Base-by-base conservation (phyloP, 2,888 invertebrate genomes). In the Strigamia transsilvanica region DNA sequence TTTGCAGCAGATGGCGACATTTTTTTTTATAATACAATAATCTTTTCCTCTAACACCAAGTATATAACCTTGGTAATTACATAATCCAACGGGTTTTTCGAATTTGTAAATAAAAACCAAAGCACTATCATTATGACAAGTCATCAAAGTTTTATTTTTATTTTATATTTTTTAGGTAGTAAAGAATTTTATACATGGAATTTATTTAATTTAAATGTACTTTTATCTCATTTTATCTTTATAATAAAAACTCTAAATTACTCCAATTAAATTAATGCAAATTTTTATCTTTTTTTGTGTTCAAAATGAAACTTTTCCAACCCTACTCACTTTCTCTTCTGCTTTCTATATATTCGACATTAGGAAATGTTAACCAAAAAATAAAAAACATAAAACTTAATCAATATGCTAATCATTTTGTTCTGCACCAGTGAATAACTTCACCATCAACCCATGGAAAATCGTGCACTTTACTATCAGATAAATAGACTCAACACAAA, bases 351-450 rank as follows among this genome's bases (percentile, higher is more conserved):
- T 66, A 5, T 73, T 73, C 73, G 13, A 73, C 73, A 73, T 73
- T 73, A 73, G 73, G 73, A 73, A 73, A 56, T 56, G 56, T 56
- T 73, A 15, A 15, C 9, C 23, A 73, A 27, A 73, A 73, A 73
- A 73, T 27, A 27, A 32, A 32, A 73, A 73, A 73, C 12, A 73
- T 15, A 27, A 73, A 73, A 73, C 73, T 73, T 73, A 73, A 73
- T 73, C 73, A 73, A 73, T 73, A 73, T 73, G 73, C 73, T 73
- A 73, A 73, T 73, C 73, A 73, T 73, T 73, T 73, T 73, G 73
- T 73, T 73, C 73, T 73, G 73, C 73, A 15, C 73, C 73, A 73
- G 32, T 32, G 73, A 27, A 73, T 73, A 73, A 73, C 73, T 73
- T 73, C 73, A 73, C 73, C 73, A 73, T 73, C 73, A 73, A 73